Evolutionary conservation across 2,888 invertebrate species (phyloP), one percentile per base, ranked within the genome.

Genomic region (Apodemia zela): DNA sequence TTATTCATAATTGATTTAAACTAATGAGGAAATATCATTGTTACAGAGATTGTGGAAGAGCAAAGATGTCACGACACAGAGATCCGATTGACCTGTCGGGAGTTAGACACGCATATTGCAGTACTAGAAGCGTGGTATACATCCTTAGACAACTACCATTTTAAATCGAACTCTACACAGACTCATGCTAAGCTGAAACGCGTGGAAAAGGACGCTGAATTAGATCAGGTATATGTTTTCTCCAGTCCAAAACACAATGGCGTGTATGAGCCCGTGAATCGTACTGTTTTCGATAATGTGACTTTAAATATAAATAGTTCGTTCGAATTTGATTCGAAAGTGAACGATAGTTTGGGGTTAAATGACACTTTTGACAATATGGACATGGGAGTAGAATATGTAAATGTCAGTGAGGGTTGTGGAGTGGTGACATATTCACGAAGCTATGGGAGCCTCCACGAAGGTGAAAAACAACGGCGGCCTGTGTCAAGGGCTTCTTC

Each of bases 31-130:
- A 17, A 45, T 42, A 51, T 60, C 6, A 66, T 81, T 75, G 75
- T 93, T 93, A 7, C 92, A 94, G 94, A 94, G 92, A 93, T 94
- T 71, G 94, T 95, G 64, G 93, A 93, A 78, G 93, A 93, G 75
- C 93, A 92, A 74, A 93, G 93, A 75, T 94, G 94, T 75, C 89
- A 93, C 80, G 92, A 93, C 75, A 92, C 87, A 77, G 91, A 92
- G 74, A 92, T 94, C 74, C 89, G 93, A 25, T 82, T 95, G 59
- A 94, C 94, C 5, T 95, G 95, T 73, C 93, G 94, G 38, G 93
- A 93, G 67, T 79, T 94, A 68, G 93, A 93, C 79, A 92, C 94
- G 3, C 93, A 94, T 76, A 93, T 95, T 66, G 94, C 94, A 49
- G 88, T 95, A 45, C 80, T 94, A 71, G 94, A 94, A 73, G 94